phyloP scores from a whole-genome alignment of 1,140 invertebrate species.

The Semibalanus balanoides region DNA sequence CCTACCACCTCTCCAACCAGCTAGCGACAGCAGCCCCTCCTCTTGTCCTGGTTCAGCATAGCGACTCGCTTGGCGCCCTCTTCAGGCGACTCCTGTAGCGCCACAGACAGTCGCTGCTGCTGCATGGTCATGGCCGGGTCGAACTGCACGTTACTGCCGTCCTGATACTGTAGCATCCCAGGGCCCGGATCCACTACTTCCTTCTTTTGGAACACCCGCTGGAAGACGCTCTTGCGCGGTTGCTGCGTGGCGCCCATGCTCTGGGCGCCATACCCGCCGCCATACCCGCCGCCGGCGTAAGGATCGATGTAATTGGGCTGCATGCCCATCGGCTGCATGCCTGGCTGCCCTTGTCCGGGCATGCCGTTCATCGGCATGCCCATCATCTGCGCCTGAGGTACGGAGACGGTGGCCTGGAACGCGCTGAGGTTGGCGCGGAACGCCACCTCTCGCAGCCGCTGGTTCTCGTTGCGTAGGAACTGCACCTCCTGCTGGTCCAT shows the following conservation, averaged over 20 bases:
- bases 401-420: not conserved
- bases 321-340: not conserved
- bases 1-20: no score
- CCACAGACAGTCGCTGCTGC: not conserved
- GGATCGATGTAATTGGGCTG: no score
- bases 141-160: not conserved
- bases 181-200: not conserved
- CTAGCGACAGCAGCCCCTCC: not conserved
- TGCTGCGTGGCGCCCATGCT: not conserved
- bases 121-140: not conserved
- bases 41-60: not conserved
- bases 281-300: no score
- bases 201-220: not conserved
- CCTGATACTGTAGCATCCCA: not conserved
- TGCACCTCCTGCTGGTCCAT: constrained; percentile 1
- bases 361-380: not conserved
- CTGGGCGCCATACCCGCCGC: no score
- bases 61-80: not conserved
- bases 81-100: not conserved
- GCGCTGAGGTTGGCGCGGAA: not conserved
- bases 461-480: not conserved
- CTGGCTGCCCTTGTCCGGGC: no score
- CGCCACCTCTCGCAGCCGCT: not conserved
- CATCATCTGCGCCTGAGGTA: not conserved
- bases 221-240: not conserved